Evolutionary conservation across 2,797 vertebrate species (phyloP).

Genomic region (Melanotaenia maccullochi): DNA sequence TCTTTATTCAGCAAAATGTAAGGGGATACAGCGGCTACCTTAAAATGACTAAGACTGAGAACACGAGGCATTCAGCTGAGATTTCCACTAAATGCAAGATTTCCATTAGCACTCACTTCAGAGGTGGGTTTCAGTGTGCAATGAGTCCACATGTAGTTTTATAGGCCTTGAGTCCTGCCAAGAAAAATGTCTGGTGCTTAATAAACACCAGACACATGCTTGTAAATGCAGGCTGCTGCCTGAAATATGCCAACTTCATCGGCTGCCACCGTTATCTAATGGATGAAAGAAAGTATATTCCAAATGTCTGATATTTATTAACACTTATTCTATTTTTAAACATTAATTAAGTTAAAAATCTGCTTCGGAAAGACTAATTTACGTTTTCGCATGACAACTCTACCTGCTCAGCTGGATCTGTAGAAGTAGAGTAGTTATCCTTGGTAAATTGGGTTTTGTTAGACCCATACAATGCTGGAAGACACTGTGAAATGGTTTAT

Average conservation of each 20-base stretch:
- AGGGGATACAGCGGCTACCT: conserved; percentile 23
- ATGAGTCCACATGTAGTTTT: conserved; percentile 48
- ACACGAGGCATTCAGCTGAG: conserved; percentile 38
- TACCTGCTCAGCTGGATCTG: conserved; percentile 23
- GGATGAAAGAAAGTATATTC: conserved; percentile 22
- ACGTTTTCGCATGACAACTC: conserved; percentile 38
- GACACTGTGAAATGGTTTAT: conserved; percentile 33
- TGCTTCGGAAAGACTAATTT: conserved; percentile 28
- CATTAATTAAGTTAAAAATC: conserved; percentile 11
- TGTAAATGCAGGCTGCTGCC: conserved; percentile 62
- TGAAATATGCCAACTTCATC: conserved; percentile 47
- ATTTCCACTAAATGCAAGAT: conserved; percentile 38
- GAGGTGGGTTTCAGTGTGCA: conserved; percentile 33
- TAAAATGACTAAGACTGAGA: conserved; percentile 17
- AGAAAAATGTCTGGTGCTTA: conserved; percentile 72
- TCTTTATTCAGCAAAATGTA: conserved; percentile 42
- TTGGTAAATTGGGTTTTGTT: conserved; percentile 36
- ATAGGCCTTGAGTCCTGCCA: conserved; percentile 57
- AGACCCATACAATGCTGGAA: conserved; percentile 34
- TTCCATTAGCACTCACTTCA: conserved; percentile 51
- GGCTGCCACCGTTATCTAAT: conserved; percentile 33
- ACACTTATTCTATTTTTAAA: conserved; percentile 20
- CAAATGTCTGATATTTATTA: conserved; percentile 15
- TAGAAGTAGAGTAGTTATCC: conserved; percentile 42
- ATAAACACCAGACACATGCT: conserved; percentile 72